Base-by-base conservation (phyloP, 2,888 invertebrate species). In the Exephanes ischioxanthus region DNA sequence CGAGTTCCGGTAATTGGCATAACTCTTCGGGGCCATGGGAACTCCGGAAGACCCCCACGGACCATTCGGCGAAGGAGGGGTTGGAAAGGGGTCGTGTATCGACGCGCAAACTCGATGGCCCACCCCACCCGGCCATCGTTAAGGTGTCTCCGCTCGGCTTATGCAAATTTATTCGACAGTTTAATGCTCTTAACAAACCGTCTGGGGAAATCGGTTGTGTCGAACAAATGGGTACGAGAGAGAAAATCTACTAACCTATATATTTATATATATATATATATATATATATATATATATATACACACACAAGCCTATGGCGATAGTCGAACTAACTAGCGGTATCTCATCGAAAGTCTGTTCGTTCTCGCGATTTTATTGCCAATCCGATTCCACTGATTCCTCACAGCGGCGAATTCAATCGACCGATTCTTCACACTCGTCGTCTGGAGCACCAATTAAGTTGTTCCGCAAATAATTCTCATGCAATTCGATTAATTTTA, bases 111-210 rank as follows among this genome's bases (percentile, higher is more conserved):
- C 72, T 30, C 55, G 72, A 55, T 33, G 26, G 33, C 61, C 61
- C 30, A 68, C 26, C 19, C 55, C 22, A 14, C 11, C 19, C 11
- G 26, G 16, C 53, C 41, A 48, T 67, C 80, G 73, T 80, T 80
- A 67, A 73, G 33, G 82, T 33, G 19, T 70, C 75, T 76, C 63
- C 72, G 19, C 22, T 61, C 70, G 81, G 68, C 75, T 76, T 76
- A 76, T 81, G 61, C 55, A 81, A 81, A 81, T 81, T 75, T 76
- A 76, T 75, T 67, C 81, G 75, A 81, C 75, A 81, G 75, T 63
- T 81, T 76, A 81, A 81, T 76, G 75, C 70, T 70, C 81, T 81
- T 70, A 76, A 81, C 75, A 81, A 76, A 68, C 68, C 67, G 73
- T 73, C 73, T 73, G 67, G 73, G 73, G 66, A 67, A 67, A 67